Conservation (phyloP, 53 echinoderm and acorn worm genomes). For the Arbacia lixula region DNA sequence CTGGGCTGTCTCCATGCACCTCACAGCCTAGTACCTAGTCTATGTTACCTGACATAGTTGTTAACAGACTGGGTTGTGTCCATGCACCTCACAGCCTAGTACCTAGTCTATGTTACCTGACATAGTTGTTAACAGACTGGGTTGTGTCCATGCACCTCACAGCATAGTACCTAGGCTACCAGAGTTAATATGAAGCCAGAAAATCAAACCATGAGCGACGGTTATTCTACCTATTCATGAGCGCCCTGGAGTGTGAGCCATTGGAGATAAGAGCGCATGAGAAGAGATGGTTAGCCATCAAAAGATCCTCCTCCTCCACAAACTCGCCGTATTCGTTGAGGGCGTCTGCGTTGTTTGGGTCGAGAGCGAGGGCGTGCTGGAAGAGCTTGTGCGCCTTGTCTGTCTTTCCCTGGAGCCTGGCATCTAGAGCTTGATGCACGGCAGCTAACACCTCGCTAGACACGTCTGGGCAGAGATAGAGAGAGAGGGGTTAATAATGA, state of each 20-base stretch:
- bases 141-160: too few relatives aligned
- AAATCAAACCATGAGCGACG: too few relatives aligned
- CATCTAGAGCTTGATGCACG: constrained; percentile 86
- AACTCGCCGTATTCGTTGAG: constrained; percentile 95
- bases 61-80: too few relatives aligned
- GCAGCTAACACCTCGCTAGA: constrained; percentile 82
- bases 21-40: too few relatives aligned
- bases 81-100: too few relatives aligned
- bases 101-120: too few relatives aligned
- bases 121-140: too few relatives aligned
- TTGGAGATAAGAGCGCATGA: constrained; percentile 86
- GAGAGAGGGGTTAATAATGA: background rate
- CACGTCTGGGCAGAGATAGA: too few relatives aligned
- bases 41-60: too few relatives aligned
- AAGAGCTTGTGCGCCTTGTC: constrained; percentile 93
- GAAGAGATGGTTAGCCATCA: constrained; percentile 87
- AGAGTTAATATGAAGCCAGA: too few relatives aligned
- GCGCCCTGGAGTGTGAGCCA: constrained; percentile 74
- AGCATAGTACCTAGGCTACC: too few relatives aligned
- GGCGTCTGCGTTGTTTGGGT: constrained; percentile 86
- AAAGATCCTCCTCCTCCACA: constrained; percentile 83
- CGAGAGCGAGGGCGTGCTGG: constrained; percentile 91
- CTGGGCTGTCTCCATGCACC: too few relatives aligned
- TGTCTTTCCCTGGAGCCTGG: constrained; percentile 77
- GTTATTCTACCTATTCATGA: constrained; percentile 70